A percentile compares a stretch with the other conserved stretches of the same genome.
phyloP scores from a whole-genome alignment of 1,140 invertebrate species.

The Geopemphigus sp. region DNA sequence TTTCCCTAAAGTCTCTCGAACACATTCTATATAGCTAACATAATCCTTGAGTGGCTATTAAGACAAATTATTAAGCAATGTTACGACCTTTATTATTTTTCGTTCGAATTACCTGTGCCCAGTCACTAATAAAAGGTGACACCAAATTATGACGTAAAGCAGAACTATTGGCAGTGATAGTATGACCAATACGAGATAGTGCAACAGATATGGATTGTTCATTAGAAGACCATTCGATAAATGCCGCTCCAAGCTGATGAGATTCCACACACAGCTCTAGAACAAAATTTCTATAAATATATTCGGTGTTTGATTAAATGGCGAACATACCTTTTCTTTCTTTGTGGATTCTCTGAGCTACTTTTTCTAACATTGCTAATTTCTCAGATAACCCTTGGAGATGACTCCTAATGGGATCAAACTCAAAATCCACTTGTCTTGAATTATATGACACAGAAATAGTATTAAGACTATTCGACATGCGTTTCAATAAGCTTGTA shows the following conservation, averaged over 20 bases:
- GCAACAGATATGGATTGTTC: conserved; percentile 32
- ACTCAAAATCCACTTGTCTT: conserved; percentile 50
- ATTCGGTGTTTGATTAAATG: background rate
- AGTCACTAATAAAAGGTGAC: conserved; percentile 12
- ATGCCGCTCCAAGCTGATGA: conserved; percentile 29
- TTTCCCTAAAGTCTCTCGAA: conserved; percentile 66
- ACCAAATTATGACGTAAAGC: conserved; percentile 22
- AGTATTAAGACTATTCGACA: conserved; percentile 51
- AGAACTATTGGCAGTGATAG: conserved; percentile 29
- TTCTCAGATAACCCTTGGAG: conserved; percentile 49
- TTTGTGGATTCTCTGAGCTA: conserved; percentile 49
- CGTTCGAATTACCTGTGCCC: conserved; percentile 29
- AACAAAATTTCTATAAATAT: background rate
- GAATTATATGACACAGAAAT: conserved; percentile 47
- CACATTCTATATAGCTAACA: conserved; percentile 67
- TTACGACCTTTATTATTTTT: background rate
- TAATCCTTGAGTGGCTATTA: conserved; percentile 67
- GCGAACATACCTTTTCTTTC: conserved; percentile 49
- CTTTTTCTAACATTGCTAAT: conserved; percentile 48
- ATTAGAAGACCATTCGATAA: conserved; percentile 46
- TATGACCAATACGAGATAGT: conserved; percentile 33
- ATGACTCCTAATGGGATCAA: conserved; percentile 49
- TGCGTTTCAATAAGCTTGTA: conserved; percentile 47
- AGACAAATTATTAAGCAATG: background rate
- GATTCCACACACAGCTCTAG: conserved; percentile 43